Conservation (phyloP, 2,888 invertebrate genomes). For the Pachymerium ferrugineum region DNA sequence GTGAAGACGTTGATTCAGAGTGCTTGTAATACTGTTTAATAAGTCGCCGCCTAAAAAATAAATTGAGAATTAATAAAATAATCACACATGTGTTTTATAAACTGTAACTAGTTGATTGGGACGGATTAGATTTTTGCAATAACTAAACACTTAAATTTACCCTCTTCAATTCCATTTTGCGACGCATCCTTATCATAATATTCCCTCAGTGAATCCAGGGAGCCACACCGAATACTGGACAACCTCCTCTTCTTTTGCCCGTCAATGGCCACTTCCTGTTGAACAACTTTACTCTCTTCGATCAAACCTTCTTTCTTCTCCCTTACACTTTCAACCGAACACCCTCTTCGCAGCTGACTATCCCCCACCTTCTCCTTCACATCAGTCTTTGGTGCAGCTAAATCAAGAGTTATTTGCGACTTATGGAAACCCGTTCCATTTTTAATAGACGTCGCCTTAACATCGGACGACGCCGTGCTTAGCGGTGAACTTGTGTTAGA, state of each 20-base stretch:
- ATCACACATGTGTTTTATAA: neutral
- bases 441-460: neutral
- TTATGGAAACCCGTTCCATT: neutral
- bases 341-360: neutral
- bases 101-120: neutral
- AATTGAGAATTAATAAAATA: neutral
- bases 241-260: neutral
- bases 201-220: constrained; percentile 56
- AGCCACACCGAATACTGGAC: constrained; percentile 49
- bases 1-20: constrained; percentile 63
- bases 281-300: neutral
- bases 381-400: neutral
- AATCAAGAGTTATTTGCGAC: neutral
- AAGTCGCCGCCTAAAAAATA: constrained; percentile 67
- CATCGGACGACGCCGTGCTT: neutral
- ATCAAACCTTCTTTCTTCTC: neutral
- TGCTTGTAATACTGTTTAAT: constrained; percentile 73
- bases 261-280: constrained; percentile 34
- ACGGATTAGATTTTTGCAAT: neutral
- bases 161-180: neutral
- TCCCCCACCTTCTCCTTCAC: neutral
- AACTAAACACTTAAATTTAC: neutral
- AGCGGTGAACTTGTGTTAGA: constrained; percentile 19
- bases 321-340: neutral
- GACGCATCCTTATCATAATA: constrained; percentile 42